These are phyloP conservation scores for Chaetodon trifasciatus DNA, from an alignment of 2,797 vertebrate species.

Conservation along the genomic window DNA sequence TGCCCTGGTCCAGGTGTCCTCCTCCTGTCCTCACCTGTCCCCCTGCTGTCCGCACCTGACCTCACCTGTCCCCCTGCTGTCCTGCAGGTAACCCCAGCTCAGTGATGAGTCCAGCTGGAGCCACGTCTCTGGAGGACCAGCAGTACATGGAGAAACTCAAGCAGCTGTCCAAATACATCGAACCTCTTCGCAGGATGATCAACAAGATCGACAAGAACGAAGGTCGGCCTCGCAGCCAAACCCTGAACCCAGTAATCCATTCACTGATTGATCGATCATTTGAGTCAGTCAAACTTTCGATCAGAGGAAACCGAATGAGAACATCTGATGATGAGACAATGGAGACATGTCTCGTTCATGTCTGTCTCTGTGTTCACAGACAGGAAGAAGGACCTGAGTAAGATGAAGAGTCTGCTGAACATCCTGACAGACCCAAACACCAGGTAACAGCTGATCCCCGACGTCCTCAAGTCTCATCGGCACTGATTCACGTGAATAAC, in stretches of 20 bases:
- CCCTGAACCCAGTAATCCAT: background rate
- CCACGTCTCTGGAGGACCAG: constrained; percentile 95
- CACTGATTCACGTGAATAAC: background rate
- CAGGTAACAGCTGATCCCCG: constrained; percentile 80
- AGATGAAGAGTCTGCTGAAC: constrained; percentile 98
- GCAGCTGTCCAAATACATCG: constrained; percentile 97
- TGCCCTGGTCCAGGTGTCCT: no score
- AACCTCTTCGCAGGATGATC: constrained; percentile 96
- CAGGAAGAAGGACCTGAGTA: constrained; percentile 97
- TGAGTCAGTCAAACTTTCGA: no score
- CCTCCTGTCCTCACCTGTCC: background rate
- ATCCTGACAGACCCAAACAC: constrained; percentile 97
- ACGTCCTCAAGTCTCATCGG: accelerated
- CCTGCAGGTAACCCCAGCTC: constrained; percentile 93
- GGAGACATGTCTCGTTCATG: no score
- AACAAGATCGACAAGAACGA: constrained; percentile 99
- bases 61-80: background rate
- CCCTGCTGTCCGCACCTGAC: background rate
- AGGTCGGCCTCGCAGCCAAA: constrained; percentile 81
- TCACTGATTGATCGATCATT: no score
- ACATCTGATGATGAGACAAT: no score
- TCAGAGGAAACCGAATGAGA: no score
- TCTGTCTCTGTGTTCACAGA: constrained; percentile 81
- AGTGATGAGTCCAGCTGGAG: constrained; percentile 94
- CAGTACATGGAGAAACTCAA: constrained; percentile 99